Evolutionary conservation across 2,888 invertebrate species (phyloP).

Genomic region (Yponomeuta cagnagella): DNA sequence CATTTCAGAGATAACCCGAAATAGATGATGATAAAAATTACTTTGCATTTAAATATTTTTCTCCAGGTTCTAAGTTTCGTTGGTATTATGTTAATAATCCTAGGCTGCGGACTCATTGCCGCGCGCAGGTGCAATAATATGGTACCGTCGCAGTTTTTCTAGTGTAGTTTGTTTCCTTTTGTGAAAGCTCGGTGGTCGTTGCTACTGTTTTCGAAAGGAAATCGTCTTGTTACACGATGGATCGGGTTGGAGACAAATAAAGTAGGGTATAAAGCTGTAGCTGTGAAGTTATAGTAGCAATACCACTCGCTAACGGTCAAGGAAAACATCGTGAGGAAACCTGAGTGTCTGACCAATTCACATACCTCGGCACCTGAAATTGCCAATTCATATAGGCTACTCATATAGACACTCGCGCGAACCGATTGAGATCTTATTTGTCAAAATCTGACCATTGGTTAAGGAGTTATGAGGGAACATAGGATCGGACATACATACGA

Average conservation of each 20-base stretch:
- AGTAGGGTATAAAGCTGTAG: neutral
- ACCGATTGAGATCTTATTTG: no score
- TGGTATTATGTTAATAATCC: neutral
- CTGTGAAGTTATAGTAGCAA: no score
- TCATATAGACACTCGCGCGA: no score
- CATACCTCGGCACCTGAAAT: no score
- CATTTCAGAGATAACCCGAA: no score
- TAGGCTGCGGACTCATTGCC: neutral
- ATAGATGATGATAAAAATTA: neutral
- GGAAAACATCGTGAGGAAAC: no score
- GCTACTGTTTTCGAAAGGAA: slow-evolving; percentile 62
- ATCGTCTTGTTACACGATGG: slow-evolving; percentile 59
- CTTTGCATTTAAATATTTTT: neutral
- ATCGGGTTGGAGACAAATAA: slow-evolving; percentile 24
- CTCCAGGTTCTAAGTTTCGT: neutral
- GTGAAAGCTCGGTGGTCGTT: slow-evolving; percentile 42
- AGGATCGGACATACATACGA: no score
- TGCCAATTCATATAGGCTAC: no score
- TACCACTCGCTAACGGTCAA: no score
- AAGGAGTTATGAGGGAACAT: no score
- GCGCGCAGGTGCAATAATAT: neutral
- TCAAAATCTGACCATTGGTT: no score
- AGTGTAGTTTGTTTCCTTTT: neutral
- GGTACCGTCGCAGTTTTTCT: neutral
- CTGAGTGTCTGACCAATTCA: no score